Conservation (phyloP, 2,113 vertebrate genomes). For the Hystrix brachyura region DNA sequence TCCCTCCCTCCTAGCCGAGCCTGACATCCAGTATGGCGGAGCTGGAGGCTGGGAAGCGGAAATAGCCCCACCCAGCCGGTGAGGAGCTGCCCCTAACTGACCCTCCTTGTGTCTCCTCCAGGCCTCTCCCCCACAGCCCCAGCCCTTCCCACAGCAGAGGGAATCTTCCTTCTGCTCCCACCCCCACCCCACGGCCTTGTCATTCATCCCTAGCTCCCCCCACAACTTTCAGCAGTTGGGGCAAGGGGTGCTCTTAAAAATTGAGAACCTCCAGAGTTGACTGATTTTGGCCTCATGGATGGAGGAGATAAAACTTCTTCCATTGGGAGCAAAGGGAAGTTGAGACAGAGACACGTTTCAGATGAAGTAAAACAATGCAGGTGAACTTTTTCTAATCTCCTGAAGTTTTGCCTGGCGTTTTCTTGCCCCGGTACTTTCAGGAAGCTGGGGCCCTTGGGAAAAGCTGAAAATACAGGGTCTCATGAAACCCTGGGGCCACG, state of each 20-base stretch:
- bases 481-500: not conserved
- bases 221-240: not conserved
- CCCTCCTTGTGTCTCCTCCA: not conserved
- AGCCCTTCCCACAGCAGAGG: not conserved
- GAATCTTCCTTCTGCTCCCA: too few relatives aligned
- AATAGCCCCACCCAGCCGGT: not conserved
- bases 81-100: not conserved
- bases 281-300: rapidly evolving
- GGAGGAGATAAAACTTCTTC: rapidly evolving
- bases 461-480: rapidly evolving
- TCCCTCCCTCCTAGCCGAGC: rapidly evolving
- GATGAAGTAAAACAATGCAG: not conserved
- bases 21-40: rapidly evolving
- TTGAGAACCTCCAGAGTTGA: not conserved
- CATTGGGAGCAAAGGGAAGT: rapidly evolving
- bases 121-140: not conserved
- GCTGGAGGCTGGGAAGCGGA: not conserved
- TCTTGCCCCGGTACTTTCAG: not conserved
- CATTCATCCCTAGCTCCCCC: too few relatives aligned
- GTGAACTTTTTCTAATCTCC: not conserved
- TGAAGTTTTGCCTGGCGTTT: not conserved
- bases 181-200: too few relatives aligned
- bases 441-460: not conserved
- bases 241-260: rapidly evolving
- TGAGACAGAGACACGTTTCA: rapidly evolving